Evolutionary conservation across 2,888 invertebrate genomes (phyloP).

Genomic region (Auanema freiburgensis): DNA sequence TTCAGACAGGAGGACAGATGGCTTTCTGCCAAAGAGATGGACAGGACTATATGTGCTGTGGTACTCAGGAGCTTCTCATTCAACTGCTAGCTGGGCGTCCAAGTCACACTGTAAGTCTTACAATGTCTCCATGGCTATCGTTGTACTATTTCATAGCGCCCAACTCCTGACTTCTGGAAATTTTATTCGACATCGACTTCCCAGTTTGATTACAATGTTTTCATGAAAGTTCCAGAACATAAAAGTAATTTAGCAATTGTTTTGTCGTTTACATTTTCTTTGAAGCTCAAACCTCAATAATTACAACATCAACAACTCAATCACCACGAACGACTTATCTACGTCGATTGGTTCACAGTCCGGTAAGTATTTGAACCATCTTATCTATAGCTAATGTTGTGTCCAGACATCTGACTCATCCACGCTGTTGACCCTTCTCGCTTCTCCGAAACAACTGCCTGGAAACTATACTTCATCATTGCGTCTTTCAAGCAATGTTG

Average conservation of each 20-base stretch:
- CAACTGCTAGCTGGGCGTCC: constrained; percentile 36
- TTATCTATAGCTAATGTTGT: neutral
- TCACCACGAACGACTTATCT: neutral
- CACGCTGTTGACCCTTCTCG: constrained; percentile 29
- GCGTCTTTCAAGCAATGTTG: constrained; percentile 33
- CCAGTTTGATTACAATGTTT: constrained; percentile 29
- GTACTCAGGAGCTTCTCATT: constrained; percentile 37
- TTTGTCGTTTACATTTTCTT: no score
- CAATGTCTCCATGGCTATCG: neutral
- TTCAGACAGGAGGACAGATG: constrained; percentile 40
- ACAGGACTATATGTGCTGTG: constrained; percentile 44
- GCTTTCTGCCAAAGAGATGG: constrained; percentile 41
- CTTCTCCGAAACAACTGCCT: constrained; percentile 11
- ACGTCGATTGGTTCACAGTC: neutral
- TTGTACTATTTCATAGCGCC: no score
- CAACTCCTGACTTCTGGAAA: constrained; percentile 14
- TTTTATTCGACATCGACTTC: constrained; percentile 10
- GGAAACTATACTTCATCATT: constrained; percentile 33
- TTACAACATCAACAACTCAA: constrained; percentile 21
- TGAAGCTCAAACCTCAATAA: neutral
- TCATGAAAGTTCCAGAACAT: constrained; percentile 21
- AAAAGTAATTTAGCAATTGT: no score
- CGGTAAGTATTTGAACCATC: neutral
- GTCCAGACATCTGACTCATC: neutral
- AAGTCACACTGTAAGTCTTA: constrained; percentile 15